Evolutionary conservation across 2,113 vertebrate genomes (phyloP), one percentile per base, ranked within the genome.

Genomic region (Chloebia gouldiae): DNA sequence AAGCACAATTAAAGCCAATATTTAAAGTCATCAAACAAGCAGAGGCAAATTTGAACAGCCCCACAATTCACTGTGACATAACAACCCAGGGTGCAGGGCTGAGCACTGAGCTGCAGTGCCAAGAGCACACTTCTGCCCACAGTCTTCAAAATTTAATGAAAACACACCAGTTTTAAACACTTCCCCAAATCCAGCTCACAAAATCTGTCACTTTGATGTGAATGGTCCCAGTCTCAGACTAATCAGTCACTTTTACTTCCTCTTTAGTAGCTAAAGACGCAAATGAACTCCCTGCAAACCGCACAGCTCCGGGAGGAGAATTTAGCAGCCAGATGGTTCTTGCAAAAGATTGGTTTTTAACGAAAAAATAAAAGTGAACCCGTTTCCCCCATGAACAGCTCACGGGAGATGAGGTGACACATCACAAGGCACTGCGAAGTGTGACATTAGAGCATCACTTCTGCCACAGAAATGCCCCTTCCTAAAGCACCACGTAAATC

Each of bases 161-260:
- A 96, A 95, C 57, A 45, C 82, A 82, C 95, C 87, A 51, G 47
- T 92, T 93, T 96, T n/a, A 92, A 95, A 86, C 73, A 77, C 73
- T 96, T 94, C 22, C 80, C 91, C 94, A 88, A 93, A 93, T 68
- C 87, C 86, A 79, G 93, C 93, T 89, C 59, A 3, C 91, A 86
- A 96, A 93, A 96, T 78, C 94, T 87, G 96, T 95, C 94, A 90
- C 89, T 94, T 87, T 95, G 93, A 95, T 96, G 91, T 35, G 92
- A 96, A 90, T 5, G 76, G 91, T 88, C 89, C 78, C 94, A 47
- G 89, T 51, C 89, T 89, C 63, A 95, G 82, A 49, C 92, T 85
- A 93, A 95, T 96, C 94, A 95, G 94, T 97, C 92, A 93, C 92
- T 93, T 97, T 93, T 87, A 92, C 90, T 96, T 89, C 81, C 82